These are phyloP conservation scores for Furnarius figulus DNA, from an alignment of 2,113 vertebrate genomes.

Conservation along the genomic window DNA sequence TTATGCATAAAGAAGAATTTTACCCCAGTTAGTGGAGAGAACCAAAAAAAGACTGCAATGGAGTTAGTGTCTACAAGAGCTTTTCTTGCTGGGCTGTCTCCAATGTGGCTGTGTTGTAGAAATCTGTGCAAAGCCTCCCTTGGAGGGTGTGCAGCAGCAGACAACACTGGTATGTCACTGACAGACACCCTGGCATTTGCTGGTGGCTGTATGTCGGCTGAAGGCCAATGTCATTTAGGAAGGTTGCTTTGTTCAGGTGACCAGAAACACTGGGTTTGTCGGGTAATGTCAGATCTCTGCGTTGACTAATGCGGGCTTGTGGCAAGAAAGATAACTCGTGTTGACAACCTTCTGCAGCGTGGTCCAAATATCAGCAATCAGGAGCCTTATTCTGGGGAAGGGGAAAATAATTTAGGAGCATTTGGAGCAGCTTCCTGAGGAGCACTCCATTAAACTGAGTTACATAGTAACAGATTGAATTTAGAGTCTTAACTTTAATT, in stretches of 20 bases:
- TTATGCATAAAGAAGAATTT: not conserved
- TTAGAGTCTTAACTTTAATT: constrained; percentile 59
- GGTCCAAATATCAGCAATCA: constrained; percentile 14
- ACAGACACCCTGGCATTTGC: constrained; percentile 8
- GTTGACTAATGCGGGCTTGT: not conserved
- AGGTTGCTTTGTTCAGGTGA: constrained; percentile 38
- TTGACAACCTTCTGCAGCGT: constrained; percentile 5
- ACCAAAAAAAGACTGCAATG: not conserved
- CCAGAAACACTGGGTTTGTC: constrained; percentile 18
- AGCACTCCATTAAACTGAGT: constrained; percentile 45
- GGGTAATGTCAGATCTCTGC: constrained; percentile 12
- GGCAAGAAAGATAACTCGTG: constrained; percentile 27
- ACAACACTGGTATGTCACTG: not conserved
- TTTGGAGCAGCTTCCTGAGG: constrained; percentile 47
- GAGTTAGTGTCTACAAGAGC: not conserved
- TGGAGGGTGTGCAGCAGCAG: not conserved
- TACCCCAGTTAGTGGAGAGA: not conserved
- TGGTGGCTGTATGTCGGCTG: not conserved
- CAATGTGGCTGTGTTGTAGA: not conserved
- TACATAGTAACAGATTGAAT: constrained; percentile 52
- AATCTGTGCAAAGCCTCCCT: not conserved
- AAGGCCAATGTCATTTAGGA: constrained; percentile 24
- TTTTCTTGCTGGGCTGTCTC: not conserved
- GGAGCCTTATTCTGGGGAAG: constrained; percentile 17
- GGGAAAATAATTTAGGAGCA: constrained; percentile 39